Evolutionary conservation across 2,797 vertebrate species (phyloP), one percentile per base, ranked within the genome.

Genomic region (Pelobates cultripes): DNA sequence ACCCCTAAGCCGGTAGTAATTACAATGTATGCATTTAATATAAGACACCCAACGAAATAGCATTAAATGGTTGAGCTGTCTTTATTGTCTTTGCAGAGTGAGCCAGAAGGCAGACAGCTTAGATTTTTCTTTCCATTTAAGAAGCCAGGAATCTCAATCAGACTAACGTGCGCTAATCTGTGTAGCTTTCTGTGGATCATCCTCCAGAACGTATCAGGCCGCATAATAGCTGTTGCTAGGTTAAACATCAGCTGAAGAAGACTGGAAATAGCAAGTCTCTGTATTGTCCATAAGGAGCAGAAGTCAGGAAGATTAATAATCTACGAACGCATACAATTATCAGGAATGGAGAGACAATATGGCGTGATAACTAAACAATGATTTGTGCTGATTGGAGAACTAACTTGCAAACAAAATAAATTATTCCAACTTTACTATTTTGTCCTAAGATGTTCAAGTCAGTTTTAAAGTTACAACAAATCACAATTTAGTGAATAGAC

Each of bases 21-120:
- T 28, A 28, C 28, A 28, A 28, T 28, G 28, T 28, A 28, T 28
- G 28, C 28, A 28, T 28, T 28, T 28, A 28, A 28, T 28, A 28
- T 28, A 28, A 28, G 28, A 28, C 28, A 28, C 28, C 28, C 28
- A 51, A 51, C 10, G 47, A 51, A 51, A 77, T 57, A 8, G 13
- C 43, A 44, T 40, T 57, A 72, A 77, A 40, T 67, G 68, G 72
- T 43, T 75, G 4, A 57, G 28, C 51, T 61, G 17, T 9, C 3
- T 75, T 60, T 60, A 45, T 70, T 45, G 61, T 74, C 7, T 42
- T 68, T 47, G 15, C 73, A 40, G 60, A 61, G 43, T 13, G 28
- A 81, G 75, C 45, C 75, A 77, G 79, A 81, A 63, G 73, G 79
- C 73, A 81, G 73, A 63, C 79, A 51, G 79, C 79, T 81, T 80